Evolutionary conservation across 2,888 invertebrate genomes (phyloP), one percentile per base, ranked within the genome.

Genomic region (Alloplasta piceator): DNA sequence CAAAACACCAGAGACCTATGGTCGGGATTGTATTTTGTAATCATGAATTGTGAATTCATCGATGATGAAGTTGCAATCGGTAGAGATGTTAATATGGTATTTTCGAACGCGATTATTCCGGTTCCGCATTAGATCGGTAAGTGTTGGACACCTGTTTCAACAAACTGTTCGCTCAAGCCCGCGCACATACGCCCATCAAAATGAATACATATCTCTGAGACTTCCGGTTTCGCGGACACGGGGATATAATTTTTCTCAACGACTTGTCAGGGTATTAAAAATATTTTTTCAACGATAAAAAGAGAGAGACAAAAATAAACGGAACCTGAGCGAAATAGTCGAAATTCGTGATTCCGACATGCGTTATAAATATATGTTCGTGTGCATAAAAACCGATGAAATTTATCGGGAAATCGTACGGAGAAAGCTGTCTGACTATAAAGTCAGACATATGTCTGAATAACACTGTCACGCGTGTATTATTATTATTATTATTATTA

Each of bases 391-490:
- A 61, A 63, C 80, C 58, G 46, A 50, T 82, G 84, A 85, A 85
- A 88, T 89, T 86, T 84, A 86, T 85, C 85, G 85, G 79, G 81
- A 86, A 87, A 87, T 86, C 88, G 86, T 86, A 86, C 81, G 88
- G 90, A 90, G 90, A 90, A 90, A 90, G 90, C 84, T 84, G 86
- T 81, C 82, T 84, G 80, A 55, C 79, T 82, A 71, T 48, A 48
- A n/a, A 46, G 16, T 16, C 7, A 39, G 14, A 14, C 48, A 52
- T 66, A 71, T 61, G 48, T 12, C 12, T 52, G 52, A 52, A 52
- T 14, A 52, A 16, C 52, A 52, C 52, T 12, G 52, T 7, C 52
- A 3, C 7, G 12, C 14, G 14, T 52, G 14, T 52, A 52, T 52
- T 14, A 26, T 26, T 26, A 26, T 26, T 26, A 3, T 26, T 52